These are phyloP conservation scores for Dicentrarchus labrax DNA, from an alignment of 2,113 vertebrate species.

Conservation along the genomic window DNA sequence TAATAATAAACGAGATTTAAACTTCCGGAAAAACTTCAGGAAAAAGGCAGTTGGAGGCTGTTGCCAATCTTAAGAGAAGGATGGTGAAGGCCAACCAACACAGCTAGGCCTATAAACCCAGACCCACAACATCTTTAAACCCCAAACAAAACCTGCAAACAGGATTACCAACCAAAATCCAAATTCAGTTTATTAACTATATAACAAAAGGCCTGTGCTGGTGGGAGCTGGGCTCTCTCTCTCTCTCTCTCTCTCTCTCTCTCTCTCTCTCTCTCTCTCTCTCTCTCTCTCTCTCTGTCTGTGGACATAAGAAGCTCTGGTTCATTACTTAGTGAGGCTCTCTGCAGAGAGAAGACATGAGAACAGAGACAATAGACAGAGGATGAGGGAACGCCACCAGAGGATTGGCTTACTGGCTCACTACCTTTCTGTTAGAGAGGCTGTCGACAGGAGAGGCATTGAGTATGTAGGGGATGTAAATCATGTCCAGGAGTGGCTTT, in stretches of 20 bases:
- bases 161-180: background rate
- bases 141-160: background rate
- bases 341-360: background rate
- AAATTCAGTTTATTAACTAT: background rate
- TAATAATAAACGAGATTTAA: background rate
- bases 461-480: background rate
- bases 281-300: too few relatives aligned
- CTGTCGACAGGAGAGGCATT: background rate
- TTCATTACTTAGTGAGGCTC: background rate
- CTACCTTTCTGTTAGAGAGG: background rate
- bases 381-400: background rate
- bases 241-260: too few relatives aligned
- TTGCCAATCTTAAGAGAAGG: too few relatives aligned
- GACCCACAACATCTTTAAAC: too few relatives aligned
- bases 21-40: background rate
- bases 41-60: background rate
- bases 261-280: too few relatives aligned
- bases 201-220: background rate
- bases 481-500: background rate
- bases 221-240: background rate
- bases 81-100: too few relatives aligned
- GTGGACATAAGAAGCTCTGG: background rate
- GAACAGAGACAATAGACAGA: background rate
- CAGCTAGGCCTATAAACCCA: too few relatives aligned
- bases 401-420: too few relatives aligned